A percentile compares a stretch with the other conserved stretches of the same genome.
These are phyloP conservation scores for Bubo scandiacus DNA, from an alignment of 2,113 vertebrate genomes.

Conservation along the genomic window DNA sequence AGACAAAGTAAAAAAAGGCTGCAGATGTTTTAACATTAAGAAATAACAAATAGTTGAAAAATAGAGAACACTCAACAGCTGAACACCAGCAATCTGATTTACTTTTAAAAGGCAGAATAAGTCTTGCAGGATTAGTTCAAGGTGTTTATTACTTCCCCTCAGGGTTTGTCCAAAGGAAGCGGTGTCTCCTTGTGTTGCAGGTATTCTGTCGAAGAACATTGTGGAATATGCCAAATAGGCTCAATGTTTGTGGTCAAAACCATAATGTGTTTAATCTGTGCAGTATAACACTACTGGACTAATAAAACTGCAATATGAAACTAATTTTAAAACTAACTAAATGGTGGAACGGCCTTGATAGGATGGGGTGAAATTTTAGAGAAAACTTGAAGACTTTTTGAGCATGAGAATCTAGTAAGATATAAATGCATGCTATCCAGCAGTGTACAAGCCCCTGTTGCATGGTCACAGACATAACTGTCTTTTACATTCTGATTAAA, in stretches of 20 bases:
- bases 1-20: background rate
- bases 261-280: background rate
- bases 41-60: background rate
- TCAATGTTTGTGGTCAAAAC: background rate
- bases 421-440: background rate
- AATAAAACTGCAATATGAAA: background rate
- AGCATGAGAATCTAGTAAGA: background rate
- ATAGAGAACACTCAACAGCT: background rate
- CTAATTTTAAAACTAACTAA: background rate
- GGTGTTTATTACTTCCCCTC: background rate
- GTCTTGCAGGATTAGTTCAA: background rate
- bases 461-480: background rate
- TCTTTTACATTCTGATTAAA: background rate
- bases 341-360: background rate
- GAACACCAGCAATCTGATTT: background rate
- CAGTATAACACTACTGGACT: background rate
- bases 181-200: background rate
- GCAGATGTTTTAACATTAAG: background rate
- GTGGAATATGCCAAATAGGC: background rate
- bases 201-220: background rate
- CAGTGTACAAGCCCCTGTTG: background rate
- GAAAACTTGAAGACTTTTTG: background rate
- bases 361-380: background rate
- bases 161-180: background rate
- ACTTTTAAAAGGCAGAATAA: background rate